Evolutionary conservation across 2,797 vertebrate genomes (phyloP).

Genomic region (Threskiornis aethiopicus): DNA sequence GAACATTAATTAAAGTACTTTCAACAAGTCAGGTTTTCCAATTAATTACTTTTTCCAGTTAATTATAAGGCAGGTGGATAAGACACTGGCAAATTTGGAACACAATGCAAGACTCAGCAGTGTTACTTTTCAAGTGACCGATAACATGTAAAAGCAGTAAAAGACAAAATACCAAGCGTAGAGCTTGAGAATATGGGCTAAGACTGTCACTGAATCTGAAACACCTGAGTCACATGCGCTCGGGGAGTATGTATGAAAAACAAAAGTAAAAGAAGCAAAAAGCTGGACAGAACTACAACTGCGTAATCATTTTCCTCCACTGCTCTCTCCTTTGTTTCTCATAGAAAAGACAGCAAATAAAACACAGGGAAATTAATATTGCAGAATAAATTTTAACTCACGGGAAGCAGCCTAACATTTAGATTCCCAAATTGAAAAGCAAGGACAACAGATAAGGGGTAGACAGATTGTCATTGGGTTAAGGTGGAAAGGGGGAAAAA

Average conservation of each 20-base stretch:
- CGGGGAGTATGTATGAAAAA: accelerated
- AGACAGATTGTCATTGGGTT: not conserved
- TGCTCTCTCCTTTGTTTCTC: not conserved
- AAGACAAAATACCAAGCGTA: not conserved
- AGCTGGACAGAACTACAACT: not conserved
- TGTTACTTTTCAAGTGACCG: not conserved
- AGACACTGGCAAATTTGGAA: not conserved
- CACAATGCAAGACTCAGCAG: not conserved
- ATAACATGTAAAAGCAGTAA: not conserved
- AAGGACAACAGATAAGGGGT: not conserved
- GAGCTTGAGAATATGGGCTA: not conserved
- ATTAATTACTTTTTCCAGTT: constrained; percentile 40
- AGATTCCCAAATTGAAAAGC: not conserved
- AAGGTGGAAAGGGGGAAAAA: not conserved
- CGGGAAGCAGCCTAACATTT: not conserved
- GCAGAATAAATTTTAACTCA: not conserved
- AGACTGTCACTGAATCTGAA: not conserved
- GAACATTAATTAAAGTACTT: constrained; percentile 34
- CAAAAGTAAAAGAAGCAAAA: not conserved
- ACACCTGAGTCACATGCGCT: accelerated
- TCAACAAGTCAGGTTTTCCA: constrained; percentile 32
- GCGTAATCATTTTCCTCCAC: not conserved
- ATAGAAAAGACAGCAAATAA: not conserved
- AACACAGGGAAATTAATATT: not conserved
- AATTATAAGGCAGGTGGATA: constrained; percentile 20